Evolutionary conservation across 1,140 invertebrate genomes (phyloP), one percentile per base, ranked within the genome.

Genomic region (Ostrea edulis): DNA sequence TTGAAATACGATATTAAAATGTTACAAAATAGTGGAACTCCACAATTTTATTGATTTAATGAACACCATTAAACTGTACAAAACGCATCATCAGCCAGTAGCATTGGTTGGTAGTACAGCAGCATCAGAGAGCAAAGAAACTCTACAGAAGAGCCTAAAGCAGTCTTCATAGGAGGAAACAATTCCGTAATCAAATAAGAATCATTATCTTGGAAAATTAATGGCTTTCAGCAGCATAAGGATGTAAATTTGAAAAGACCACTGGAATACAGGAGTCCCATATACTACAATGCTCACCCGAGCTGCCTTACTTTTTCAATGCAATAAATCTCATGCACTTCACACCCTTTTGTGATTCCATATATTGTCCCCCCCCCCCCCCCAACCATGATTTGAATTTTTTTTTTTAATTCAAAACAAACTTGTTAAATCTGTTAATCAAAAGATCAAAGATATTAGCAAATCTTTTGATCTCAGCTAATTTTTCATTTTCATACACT

Each of bases 131-230:
- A 77, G 68, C 68, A 77, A n/a, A 25, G 25, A 25, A 77, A 77
- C 68, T 77, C 68, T 77, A 77, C 68, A 77, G 11, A 77, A 71
- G 68, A 17, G 22, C 68, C 68, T 77, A 77, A 25, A 77, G 68
- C 68, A 77, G 68, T 77, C 25, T 29, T 77, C 68, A 77, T 25
- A 77, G 68, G 68, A 25, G 29, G 25, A 29, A 25, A 35, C 9
- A 77, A 77, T 14, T 77, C 17, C 1, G 12, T 35, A 77, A 12
- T 29, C 12, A 35, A 77, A 77, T 29, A 17, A 77, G 7, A 20
- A 62, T 62, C 9, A 62, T 62, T 20, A 20, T 62, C n/a, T 20
- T 62, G 17, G 7, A 62, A n/a, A 62, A 20, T 62, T 14, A 20
- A 62, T 62, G 58, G 17, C 14, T 20, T 14, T 62, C n/a, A n/a